Base-by-base conservation (phyloP, 2,888 invertebrate genomes). In the Deilephila elpenor region DNA sequence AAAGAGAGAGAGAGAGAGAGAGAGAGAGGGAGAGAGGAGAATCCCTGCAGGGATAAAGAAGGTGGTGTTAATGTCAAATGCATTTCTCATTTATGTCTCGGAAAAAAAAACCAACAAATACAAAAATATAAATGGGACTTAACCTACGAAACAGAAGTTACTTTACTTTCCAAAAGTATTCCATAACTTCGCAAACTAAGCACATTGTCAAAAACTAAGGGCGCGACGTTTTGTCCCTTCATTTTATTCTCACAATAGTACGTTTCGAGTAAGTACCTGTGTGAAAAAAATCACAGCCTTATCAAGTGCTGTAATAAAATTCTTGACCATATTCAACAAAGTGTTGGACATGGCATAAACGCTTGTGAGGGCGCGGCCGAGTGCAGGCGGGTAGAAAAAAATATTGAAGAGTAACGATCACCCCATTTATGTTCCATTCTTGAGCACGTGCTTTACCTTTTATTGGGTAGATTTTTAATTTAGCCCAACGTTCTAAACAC, bases 281-380 rank as follows among this genome's bases (percentile, higher is more conserved):
- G 73, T 71, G 73, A 72, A 73, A 75, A 56, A 76, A 70, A 79
- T 79, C 81, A 80, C 78, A 82, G 79, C 80, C 79, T 78, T 83
- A 82, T 86, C 83, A 83, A 84, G 84, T 81, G 78, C 78, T 79
- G 81, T 81, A 84, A 86, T 88, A 88, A 89, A 88, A 86, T 82
- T 80, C 81, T 80, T 82, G 85, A 82, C 85, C 86, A 85, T 85
- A 85, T 83, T 84, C 81, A 81, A 84, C 86, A 84, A 85, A 83
- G 84, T 83, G 82, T 85, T 78, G 82, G 78, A 85, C 84, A 83
- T 77, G 78, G 77, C 80, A 78, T 80, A 80, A 80, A 83, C 83
- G 79, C 78, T 75, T 77, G 70, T 71, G 70, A 37, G 53, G 74
- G 77, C 29, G 44, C 14, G 77, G 79, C 70, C 29, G 0, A 79